Base-by-base conservation (phyloP, 2,113 vertebrate genomes). In the Atherinomorus stipes region DNA sequence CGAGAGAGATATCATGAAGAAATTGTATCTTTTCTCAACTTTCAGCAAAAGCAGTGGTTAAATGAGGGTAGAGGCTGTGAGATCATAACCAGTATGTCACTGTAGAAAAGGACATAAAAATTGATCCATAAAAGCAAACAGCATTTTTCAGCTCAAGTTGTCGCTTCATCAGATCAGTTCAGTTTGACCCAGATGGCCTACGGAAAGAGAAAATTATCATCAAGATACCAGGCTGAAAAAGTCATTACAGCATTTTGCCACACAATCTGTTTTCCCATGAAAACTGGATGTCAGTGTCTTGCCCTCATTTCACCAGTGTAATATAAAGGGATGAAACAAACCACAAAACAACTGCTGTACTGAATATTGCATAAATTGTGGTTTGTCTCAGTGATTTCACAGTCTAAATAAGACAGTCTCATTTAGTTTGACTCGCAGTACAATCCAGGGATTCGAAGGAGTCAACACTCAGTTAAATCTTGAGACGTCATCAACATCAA, bases 321-420 rank as follows among this genome's bases (percentile, higher is more conserved):
- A 80, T 54, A 62, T 42, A 37, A 85, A 63, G 42, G 51, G 44
- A 80, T 51, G 45, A 51, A 60, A 80, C 45, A 78, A 79, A 71
- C 66, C 67, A 70, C 60, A 50, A 56, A 63, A 34, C 76, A 37
- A 60, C 56, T 56, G 65, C 25, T 62, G 47, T 50, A 23, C 58
- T 85, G 68, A 85, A 80, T 66, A 63, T 69, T 77, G 52, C 50
- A 79, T 79, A 80, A 87, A 86, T 75, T 77, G 75, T 25, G 50
- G 67, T 15, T 75, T 76, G 80, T 84, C 83, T 74, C 49, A 18
- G 65, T 60, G 59, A 88, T 92, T 89, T 88, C 76, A 87, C 79
- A 87, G 76, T 52, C 68, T 52, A 80, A 80, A 89, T 78, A 52
- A 85, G 47, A 84, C 52, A 31, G 53, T 69, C 78, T 81, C 61